phyloP scores from a whole-genome alignment of 2,797 vertebrate genomes.

The Odontamblyopus lacepedii region DNA sequence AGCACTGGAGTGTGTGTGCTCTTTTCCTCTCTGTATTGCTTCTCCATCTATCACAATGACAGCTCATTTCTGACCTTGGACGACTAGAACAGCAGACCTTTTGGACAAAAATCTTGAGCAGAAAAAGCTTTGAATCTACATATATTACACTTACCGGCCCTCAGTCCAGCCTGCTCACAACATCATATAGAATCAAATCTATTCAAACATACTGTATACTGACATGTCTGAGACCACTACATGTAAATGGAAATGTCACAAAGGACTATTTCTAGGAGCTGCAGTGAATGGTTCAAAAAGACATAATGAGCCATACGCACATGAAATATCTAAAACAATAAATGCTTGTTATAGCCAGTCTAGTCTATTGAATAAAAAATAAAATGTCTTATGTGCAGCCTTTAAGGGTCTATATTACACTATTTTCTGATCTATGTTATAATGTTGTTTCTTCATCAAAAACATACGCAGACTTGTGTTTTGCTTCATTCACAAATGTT shows the following conservation, averaged over 20 bases:
- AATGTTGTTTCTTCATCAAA: too few relatives aligned
- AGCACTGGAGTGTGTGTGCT: conserved; percentile 28
- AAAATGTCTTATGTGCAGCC: background rate
- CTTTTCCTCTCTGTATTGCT: conserved; percentile 57
- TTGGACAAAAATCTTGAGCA: conserved; percentile 42
- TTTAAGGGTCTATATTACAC: background rate
- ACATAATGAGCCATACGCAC: background rate
- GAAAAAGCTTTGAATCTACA: conserved; percentile 25
- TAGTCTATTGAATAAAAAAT: background rate
- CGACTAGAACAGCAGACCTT: conserved; percentile 39
- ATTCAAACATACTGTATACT: background rate
- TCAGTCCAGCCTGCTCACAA: background rate
- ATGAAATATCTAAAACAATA: background rate
- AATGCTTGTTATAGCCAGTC: background rate
- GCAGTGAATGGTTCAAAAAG: background rate
- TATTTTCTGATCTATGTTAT: too few relatives aligned
- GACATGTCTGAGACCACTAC: background rate
- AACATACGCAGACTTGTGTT: too few relatives aligned
- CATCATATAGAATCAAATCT: background rate
- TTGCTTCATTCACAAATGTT: too few relatives aligned
- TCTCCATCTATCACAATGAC: conserved; percentile 70
- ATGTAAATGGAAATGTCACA: background rate
- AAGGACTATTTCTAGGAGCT: background rate
- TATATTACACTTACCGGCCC: background rate
- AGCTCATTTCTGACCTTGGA: conserved; percentile 54